A percentile compares a stretch with the other conserved stretches of the same genome.
phyloP scores from a whole-genome alignment of 2,888 invertebrate species.

The Andrena marginata region DNA sequence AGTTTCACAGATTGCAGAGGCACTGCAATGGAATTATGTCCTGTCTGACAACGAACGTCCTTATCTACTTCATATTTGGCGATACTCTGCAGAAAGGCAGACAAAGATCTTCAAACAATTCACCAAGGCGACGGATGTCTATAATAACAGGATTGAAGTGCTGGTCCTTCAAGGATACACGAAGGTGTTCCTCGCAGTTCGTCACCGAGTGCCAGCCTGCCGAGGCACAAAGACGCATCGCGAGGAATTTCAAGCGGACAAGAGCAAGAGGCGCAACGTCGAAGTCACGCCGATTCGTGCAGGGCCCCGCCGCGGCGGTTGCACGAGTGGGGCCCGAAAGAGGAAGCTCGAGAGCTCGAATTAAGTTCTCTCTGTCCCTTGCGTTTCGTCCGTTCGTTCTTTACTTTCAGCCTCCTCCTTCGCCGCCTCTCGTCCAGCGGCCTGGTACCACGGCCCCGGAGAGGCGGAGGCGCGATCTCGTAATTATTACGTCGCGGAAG shows the following conservation, averaged over 20 bases:
- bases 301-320: constrained; percentile 21
- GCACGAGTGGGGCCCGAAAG: constrained; percentile 8
- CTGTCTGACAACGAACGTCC: no score
- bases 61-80: no score
- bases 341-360: constrained; percentile 57
- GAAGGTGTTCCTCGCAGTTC: background rate
- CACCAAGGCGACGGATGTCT: background rate
- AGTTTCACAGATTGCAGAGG: no score
- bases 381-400: constrained; percentile 28
- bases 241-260: constrained; percentile 18
- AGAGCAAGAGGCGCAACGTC: constrained; percentile 1
- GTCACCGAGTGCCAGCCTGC: background rate
- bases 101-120: constrained; percentile 7
- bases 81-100: background rate
- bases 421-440: constrained; percentile 25
- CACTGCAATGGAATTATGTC: no score
- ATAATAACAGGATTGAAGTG: background rate
- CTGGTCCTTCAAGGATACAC: background rate
- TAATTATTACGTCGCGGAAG: constrained; percentile 79
- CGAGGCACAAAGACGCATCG: background rate
- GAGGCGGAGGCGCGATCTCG: constrained; percentile 78
- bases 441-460: constrained; percentile 40
- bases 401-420: constrained; percentile 22
- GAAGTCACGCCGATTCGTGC: constrained; percentile 53
- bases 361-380: constrained; percentile 60